Base-by-base conservation (phyloP, 2,113 vertebrate species). In the Barnardius zonarius region DNA sequence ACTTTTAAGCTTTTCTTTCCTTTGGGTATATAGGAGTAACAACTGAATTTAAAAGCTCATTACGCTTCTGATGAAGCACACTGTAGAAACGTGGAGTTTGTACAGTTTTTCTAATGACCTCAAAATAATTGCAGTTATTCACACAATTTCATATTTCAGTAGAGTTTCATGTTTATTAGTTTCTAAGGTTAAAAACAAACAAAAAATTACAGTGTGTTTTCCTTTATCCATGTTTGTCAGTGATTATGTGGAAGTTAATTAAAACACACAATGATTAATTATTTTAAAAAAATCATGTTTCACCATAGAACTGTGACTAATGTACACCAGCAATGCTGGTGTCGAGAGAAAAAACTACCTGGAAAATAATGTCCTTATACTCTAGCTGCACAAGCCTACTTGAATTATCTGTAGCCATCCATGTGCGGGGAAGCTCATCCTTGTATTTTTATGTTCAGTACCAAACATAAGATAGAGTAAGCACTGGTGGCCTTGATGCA, bases 331-430 rank as follows among this genome's bases (percentile, higher is more conserved):
- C 6, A 30, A 3, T 17, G 54, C 19, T 5, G 0, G 9, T 13
- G 13, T 44, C 13, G 1, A 13, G 46, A 39, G 13, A 14, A 4
- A 46, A 61, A 61, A 62, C 20, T 25, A 33, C 13, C 9, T 8
- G 0, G 11, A 35, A 17, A 61, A 39, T 13, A 7, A 17, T 17
- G 22, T 24, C 35, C 4, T 70, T 25, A 11, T 19, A 35, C 49
- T 70, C 17, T 11, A 48, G 13, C 35, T 55, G 13, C 48, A 2
- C 4, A 13, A 55, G 25, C 15, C 35, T 49, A 1, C n/a, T 39
- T 23, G 55, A 30, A 5, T 27, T 22, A 9, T 7, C 13, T 0
- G 16, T 41, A 4, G 22, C 3, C 2, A 0, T 39, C 30, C 7
- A 5, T 6, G 17, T 13, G 14, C 16, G 39, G 17, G 15, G 70